Evolutionary conservation across 2,113 vertebrate species (phyloP).

Genomic region (Centropus bengalensis): DNA sequence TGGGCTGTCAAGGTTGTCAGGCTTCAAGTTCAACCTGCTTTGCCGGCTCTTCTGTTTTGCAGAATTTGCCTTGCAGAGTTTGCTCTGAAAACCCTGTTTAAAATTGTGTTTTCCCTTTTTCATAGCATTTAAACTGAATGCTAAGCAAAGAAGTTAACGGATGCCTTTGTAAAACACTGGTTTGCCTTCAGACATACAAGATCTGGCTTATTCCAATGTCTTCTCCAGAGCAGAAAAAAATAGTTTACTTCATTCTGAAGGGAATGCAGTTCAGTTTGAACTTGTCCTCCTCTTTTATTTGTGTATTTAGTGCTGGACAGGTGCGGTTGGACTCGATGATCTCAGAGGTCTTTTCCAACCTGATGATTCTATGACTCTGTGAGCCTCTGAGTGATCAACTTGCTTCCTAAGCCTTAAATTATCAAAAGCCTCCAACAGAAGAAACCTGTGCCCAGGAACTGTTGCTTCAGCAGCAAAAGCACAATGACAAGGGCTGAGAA

Average conservation of each 20-base stretch:
- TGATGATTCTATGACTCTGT: too few relatives aligned
- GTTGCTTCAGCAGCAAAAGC: neutral
- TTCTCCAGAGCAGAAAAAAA: neutral
- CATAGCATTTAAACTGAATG: neutral
- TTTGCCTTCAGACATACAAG: neutral
- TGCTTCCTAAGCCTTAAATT: neutral
- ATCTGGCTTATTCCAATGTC: neutral
- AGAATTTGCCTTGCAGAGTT: neutral
- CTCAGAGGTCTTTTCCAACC: too few relatives aligned
- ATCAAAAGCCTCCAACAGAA: neutral
- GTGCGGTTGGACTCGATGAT: too few relatives aligned
- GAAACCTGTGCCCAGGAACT: neutral
- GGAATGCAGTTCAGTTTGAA: neutral
- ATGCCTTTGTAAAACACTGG: neutral
- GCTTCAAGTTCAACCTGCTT: neutral
- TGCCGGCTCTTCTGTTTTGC: neutral
- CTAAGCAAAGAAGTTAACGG: neutral
- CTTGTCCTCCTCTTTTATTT: neutral
- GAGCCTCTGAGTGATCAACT: neutral
- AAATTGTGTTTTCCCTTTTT: neutral
- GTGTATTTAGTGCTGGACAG: too few relatives aligned
- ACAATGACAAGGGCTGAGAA: neutral
- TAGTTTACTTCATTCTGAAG: neutral
- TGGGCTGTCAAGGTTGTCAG: neutral
- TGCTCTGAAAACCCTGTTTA: neutral